These are phyloP conservation scores for Apeltes quadracus DNA, from an alignment of 2,113 vertebrate species.

Conservation along the genomic window DNA sequence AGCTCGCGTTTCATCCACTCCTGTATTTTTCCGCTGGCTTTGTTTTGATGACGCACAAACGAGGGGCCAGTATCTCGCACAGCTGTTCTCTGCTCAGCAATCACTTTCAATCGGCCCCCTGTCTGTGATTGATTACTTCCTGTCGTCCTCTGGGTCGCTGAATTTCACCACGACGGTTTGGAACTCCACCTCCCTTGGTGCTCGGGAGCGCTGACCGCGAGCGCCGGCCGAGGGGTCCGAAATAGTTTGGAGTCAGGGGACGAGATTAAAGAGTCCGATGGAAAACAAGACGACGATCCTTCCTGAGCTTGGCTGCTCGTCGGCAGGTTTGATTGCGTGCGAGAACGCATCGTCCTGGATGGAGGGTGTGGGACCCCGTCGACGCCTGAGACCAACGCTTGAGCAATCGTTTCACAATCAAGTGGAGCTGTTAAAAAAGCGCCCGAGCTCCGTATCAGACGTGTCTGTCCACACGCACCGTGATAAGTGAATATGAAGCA, in stretches of 20 bases:
- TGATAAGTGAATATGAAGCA: slow-evolving; percentile 8
- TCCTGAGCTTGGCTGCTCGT: slow-evolving; percentile 9
- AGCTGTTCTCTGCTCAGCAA: slow-evolving; percentile 58
- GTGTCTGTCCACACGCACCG: not conserved
- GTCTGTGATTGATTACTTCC: slow-evolving; percentile 71
- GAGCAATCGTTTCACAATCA: slow-evolving; percentile 21
- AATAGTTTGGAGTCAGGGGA: slow-evolving; percentile 48
- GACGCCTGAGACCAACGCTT: slow-evolving; percentile 11
- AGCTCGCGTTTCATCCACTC: slow-evolving; percentile 41
- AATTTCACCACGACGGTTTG: slow-evolving; percentile 29
- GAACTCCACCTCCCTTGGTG: slow-evolving; percentile 25
- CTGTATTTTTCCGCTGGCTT: slow-evolving; percentile 32
- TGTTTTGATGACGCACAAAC: slow-evolving; percentile 36
- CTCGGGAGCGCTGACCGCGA: slow-evolving; percentile 54
- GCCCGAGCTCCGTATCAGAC: not conserved
- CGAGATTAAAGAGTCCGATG: slow-evolving; percentile 45
- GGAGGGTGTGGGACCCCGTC: not conserved
- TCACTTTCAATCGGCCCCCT: slow-evolving; percentile 49
- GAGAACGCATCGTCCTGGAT: slow-evolving; percentile 25
- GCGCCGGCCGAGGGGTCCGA: slow-evolving; percentile 27
- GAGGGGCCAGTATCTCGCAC: slow-evolving; percentile 36
- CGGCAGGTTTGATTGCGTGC: slow-evolving; percentile 39
- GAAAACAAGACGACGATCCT: slow-evolving; percentile 47
- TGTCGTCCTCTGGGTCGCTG: slow-evolving; percentile 42
- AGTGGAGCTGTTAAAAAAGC: slow-evolving; percentile 5